Evolutionary conservation across 2,113 vertebrate genomes (phyloP), one percentile per base, ranked within the genome.

Genomic region (Prochilodus magdalenae): DNA sequence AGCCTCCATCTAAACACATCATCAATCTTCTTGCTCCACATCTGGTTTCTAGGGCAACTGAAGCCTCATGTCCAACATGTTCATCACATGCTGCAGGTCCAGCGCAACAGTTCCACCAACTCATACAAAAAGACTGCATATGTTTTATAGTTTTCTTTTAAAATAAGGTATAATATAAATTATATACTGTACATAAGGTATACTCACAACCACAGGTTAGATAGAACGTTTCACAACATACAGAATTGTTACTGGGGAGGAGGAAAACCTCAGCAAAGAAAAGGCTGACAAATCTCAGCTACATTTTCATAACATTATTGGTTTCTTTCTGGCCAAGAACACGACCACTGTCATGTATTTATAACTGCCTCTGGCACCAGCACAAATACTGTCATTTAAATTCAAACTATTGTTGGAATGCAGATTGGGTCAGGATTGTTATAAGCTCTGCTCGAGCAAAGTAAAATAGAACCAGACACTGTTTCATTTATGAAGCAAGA

Each of bases 41-140:
- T 85, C 70, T 70, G 62, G 79, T 75, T 82, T 85, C 75, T 55
- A 76, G 70, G 65, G 72, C 5, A n/a, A 83, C 80, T 53, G 5
- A 63, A 51, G 70, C 75, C 65, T 47, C 80, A 75, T 30, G 60
- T 81, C 29, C 79, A 49, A 44, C 24, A 69, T 73, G 62, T 81
- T 85, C 73, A 80, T 80, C 69, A 85, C 36, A 74, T 47, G 49
- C 49, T 49, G 44, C 53, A 40, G 62, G 20, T 13, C 27, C 16
- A 7, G 36, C 22, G 40, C 66, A 26, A 69, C 63, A 57, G 47
- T 8, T 44, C 4, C 53, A 57, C 4, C 40, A 51, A 51, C 15
- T 15, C 49, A 51, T 14, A 14, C 44, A 49, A 49, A 49, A 1
- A 49, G n/a, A n/a, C n/a, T 49, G 13, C 13, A 49, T 49, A 11